Conservation (phyloP, 2,797 vertebrate genomes). For the Rallus crepitans region DNA sequence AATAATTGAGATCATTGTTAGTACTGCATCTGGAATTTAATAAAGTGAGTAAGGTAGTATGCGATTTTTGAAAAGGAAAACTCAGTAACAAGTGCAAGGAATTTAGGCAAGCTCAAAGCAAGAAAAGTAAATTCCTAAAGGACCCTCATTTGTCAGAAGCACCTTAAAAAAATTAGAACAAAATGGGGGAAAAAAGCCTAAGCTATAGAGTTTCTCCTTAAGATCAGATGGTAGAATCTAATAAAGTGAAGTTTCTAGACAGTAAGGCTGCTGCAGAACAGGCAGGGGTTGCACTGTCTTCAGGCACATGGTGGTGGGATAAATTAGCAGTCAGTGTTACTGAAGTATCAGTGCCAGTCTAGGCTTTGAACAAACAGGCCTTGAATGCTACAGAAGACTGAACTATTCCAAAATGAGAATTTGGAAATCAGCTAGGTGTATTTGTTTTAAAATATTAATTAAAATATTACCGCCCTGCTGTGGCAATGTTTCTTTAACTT, state of each 20-base stretch:
- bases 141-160: neutral
- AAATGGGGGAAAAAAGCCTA: neutral
- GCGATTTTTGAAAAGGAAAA: neutral
- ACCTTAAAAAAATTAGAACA: neutral
- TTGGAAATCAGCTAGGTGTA: neutral
- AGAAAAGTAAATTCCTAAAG: neutral
- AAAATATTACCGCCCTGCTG: neutral
- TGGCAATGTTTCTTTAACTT: neutral
- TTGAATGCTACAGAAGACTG: neutral
- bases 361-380: neutral
- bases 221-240: neutral
- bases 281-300: neutral
- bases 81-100: rapidly evolving
- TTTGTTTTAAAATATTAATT: neutral
- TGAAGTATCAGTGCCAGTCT: neutral
- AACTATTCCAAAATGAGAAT: neutral
- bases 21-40: neutral
- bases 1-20: neutral
- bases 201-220: neutral
- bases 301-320: no score
- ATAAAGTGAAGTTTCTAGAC: neutral
- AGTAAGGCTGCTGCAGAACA: neutral
- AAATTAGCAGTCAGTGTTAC: neutral
- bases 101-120: neutral
- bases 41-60: neutral